Evolutionary conservation across 2,888 invertebrate genomes (phyloP), one percentile per base, ranked within the genome.

Genomic region (Agriotes lineatus): DNA sequence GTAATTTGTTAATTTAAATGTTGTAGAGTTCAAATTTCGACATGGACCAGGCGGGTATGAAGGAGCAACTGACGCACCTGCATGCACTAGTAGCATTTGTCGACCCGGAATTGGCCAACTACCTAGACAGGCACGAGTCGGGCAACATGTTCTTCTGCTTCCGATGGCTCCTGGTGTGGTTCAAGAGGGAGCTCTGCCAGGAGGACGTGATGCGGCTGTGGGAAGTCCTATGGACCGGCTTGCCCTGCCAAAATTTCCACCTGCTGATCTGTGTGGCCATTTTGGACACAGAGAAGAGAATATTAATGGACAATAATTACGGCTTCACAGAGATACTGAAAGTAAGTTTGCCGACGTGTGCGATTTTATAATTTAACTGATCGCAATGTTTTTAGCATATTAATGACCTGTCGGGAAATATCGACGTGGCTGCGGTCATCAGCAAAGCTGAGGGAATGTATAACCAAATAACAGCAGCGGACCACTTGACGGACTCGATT

Each of bases 81-180:
- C 92, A 95, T 76, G 91, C 91, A 39, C 85, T 99, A 62, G 84
- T 98, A 10, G 87, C 90, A 74, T 93, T 96, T 78, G 90, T 93
- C 14, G 94, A 95, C 81, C 96, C 96, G 0, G 90, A 91, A 68
- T 87, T 99, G 42, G 94, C 94, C 57, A 90, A 90, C 59, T 97
- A 99, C 83, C 88, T 99, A 72, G 91, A 93, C 63, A 89, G 89
- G 69, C 94, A 96, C 81, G 96, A 97, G 76, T 93, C 93, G 1
- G 96, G 94, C 3, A 98, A 99, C 82, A 96, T 99, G 95, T 99
- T 96, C 85, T 99, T 99, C 86, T 97, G 97, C 83, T 99, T 99
- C 86, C 93, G 99, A 7, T 99, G 99, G 98, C 88, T 99, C 22
- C 88, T 99, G 9, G 90, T 96, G 85, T 82, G 81, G 81, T 99